Base-by-base conservation (phyloP, 1,140 invertebrate genomes). In the Rhizoglyphus robini region DNA sequence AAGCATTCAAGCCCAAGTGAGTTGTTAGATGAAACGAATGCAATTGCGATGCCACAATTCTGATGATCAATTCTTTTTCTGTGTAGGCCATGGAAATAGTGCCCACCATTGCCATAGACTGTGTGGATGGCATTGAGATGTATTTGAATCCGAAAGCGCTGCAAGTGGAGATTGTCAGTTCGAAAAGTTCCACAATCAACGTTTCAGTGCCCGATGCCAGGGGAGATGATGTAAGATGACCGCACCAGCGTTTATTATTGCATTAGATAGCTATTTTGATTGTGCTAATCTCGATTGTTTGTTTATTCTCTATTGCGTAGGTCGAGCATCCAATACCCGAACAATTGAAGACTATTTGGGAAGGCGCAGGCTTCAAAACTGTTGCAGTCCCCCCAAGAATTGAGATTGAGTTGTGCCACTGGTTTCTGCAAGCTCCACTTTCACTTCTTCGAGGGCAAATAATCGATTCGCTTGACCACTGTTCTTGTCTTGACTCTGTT, bases 111-210 rank as follows among this genome's bases (percentile, higher is more conserved):
- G 90, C 90, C 15, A 88, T 99, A 74, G 96, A 99, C 75, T 99
- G 99, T 81, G 96, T 92, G 58, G 96, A 99, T 77, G 95, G 95
- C 1, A 95, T 92, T 75, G 90, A 96, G 81, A 87, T 99, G 79
- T 99, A 93, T 81, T 80, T 99, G 72, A 95, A 86, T 71, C 80
- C 84, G 68, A 84, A 93, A 15, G 93, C 94, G 1, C 72, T 93
- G 41, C 80, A 86, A 61, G 87, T 90, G 38, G 92, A 95, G 79
- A 86, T 99, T 67, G 85, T 99, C 65, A 78, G 81, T 4, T 79
- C 93, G 60, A 99, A 99, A 78, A 98, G 94, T 32, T 96, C 93
- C 1, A 95, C 97, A 81, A 96, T 99, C 89, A 99, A 99, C 76
- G 84, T 99, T 48, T 81, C 96, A 72, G 81, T 99, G 68, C 95